phyloP scores from a whole-genome alignment of 2,888 invertebrate species.

The Atrina japonica region DNA sequence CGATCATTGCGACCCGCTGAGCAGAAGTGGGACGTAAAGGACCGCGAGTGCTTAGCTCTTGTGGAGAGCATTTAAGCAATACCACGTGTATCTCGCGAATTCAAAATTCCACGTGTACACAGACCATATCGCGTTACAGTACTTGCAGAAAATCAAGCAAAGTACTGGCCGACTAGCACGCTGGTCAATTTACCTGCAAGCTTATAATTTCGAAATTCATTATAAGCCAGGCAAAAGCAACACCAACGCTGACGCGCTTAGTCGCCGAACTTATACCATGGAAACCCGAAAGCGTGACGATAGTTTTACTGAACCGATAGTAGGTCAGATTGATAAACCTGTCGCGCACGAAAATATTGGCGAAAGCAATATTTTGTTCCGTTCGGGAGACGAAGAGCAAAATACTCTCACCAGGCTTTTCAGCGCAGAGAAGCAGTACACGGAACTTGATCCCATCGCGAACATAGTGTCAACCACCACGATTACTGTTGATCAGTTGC shows the following conservation, averaged over 20 bases:
- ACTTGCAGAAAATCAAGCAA: constrained; percentile 29
- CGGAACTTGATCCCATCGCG: no score
- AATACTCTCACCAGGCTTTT: no score
- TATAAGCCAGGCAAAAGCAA: constrained; percentile 7
- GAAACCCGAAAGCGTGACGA: no score
- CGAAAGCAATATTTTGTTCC: no score
- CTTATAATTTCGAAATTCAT: constrained; percentile 33
- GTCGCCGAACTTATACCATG: neutral
- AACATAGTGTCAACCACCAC: no score
- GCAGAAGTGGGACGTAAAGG: constrained; percentile 48
- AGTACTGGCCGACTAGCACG: constrained; percentile 42
- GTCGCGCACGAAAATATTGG: no score
- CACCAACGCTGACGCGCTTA: neutral
- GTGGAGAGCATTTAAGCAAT: constrained; percentile 50
- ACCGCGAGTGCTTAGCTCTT: constrained; percentile 54
- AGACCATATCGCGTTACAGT: constrained; percentile 45
- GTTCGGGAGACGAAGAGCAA: no score
- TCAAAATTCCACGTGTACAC: constrained; percentile 40
- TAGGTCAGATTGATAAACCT: no score
- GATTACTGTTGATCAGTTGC: no score
- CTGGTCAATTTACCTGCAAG: constrained; percentile 50
- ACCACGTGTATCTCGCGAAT: constrained; percentile 44
- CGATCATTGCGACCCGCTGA: constrained; percentile 42
- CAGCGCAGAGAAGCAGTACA: no score
- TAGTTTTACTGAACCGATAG: no score